Evolutionary conservation across 2,888 invertebrate genomes (phyloP), one percentile per base, ranked within the genome.

Genomic region (Hofmannophila pseudospretella): DNA sequence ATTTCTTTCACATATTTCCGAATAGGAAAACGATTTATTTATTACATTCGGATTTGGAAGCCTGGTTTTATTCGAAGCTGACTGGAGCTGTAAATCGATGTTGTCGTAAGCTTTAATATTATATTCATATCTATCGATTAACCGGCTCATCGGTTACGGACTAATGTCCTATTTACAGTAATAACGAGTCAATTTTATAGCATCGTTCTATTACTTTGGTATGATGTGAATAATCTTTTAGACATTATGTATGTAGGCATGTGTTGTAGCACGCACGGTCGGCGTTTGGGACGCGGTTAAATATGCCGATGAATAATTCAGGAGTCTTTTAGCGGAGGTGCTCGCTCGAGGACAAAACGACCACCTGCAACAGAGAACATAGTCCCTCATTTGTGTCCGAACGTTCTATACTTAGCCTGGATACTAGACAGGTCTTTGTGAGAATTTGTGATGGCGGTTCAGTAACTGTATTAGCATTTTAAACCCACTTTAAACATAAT

Each of bases 301-400:
- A 81, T 80, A 81, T 78, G 67, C 64, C 66, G 58, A 70, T 84
- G 81, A 84, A 85, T 85, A 51, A 85, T 86, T 84, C 82, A 84
- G 66, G 54, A 67, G 71, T 71, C 77, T 78, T 78, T 82, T 75
- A 77, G 73, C 74, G 55, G 44, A 59, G 62, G 59, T 58, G 52
- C 45, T 59, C 65, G 61, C 69, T 62, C 61, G 53, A 61, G 58
- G 66, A 61, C 63, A 58, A 58, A 51, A 49, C 53, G 65, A 56
- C 65, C 82, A 80, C 80, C 85, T 85, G 85, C 62, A 85, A 82
- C 79, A 82, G 80, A 82, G 69, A 74, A 75, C 58, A 75, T 55
- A 71, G 64, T 67, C 64, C 63, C 67, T 77, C 71, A 76, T 76
- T 80, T 73, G 70, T 67, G 63, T 61, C 55, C 47, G 55, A 65